These are phyloP conservation scores for Pogoniulus pusillus DNA, from an alignment of 2,797 vertebrate genomes.

Conservation along the genomic window DNA sequence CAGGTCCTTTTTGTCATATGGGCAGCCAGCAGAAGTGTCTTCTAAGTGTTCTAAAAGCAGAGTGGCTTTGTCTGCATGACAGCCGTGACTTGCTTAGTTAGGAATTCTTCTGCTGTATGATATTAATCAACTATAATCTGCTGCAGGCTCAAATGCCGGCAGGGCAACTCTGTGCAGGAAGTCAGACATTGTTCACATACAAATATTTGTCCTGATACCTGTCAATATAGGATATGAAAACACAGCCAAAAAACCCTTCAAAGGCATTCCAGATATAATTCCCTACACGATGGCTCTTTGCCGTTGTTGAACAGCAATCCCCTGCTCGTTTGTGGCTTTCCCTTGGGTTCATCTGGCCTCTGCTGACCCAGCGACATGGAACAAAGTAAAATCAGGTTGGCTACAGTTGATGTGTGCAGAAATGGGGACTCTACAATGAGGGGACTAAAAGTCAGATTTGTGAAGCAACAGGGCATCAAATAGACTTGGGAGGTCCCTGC, in stretches of 20 bases:
- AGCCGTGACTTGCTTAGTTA: conserved; percentile 6
- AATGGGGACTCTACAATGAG: not conserved
- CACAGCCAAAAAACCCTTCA: not conserved
- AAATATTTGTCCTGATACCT: conserved; percentile 16
- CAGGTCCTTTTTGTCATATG: not conserved
- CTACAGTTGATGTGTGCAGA: not conserved
- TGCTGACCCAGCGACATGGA: not conserved
- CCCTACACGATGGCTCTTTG: not conserved
- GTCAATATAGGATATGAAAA: conserved; percentile 32
- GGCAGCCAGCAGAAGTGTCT: not conserved
- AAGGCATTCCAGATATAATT: conserved; percentile 38
- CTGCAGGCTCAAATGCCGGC: not conserved
- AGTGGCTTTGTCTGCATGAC: not conserved
- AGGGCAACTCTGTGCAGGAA: not conserved
- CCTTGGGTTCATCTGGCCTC: not conserved
- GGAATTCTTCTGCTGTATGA: conserved; percentile 17
- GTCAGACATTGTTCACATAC: not conserved
- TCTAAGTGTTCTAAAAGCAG: not conserved
- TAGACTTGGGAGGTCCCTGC: not conserved
- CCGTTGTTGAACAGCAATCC: not conserved
- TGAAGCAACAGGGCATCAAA: not conserved
- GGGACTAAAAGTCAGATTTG: not conserved
- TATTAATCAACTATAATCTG: conserved; percentile 42
- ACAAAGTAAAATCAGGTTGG: not conserved
- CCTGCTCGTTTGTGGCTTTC: not conserved